phyloP scores from a whole-genome alignment of 2,797 vertebrate species.

The Channallabes apus region DNA sequence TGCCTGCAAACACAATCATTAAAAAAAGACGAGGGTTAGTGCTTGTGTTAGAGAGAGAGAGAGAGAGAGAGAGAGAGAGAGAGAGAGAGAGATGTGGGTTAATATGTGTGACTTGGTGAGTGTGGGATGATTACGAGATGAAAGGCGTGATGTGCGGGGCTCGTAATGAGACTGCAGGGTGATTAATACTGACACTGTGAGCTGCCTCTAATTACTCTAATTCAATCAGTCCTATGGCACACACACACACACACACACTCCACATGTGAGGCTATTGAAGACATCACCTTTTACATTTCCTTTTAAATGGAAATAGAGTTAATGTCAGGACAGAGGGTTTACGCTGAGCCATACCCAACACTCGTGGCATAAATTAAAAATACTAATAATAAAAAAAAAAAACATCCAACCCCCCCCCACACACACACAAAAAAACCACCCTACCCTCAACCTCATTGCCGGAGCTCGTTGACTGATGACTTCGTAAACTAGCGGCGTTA shows the following conservation, averaged over 20 bases:
- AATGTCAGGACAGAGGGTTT: not conserved
- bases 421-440: not conserved
- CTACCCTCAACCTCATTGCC: slow-evolving; percentile 22
- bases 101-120: slow-evolving; percentile 55
- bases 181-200: slow-evolving; percentile 64
- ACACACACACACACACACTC: slow-evolving; percentile 34
- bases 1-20: slow-evolving; percentile 45
- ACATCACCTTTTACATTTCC: not conserved
- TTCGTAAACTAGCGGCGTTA: slow-evolving; percentile 73
- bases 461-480: slow-evolving; percentile 74
- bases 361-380: too few relatives aligned
- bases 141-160: slow-evolving; percentile 50
- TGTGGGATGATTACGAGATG: slow-evolving; percentile 55
- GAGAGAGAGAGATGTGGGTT: slow-evolving; percentile 46
- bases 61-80: slow-evolving; percentile 9
- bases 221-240: slow-evolving; percentile 57
- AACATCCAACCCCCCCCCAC: not conserved
- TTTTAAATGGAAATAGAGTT: not conserved
- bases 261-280: not conserved
- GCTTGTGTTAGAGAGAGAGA: slow-evolving; percentile 37
- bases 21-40: slow-evolving; percentile 20
- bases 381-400: too few relatives aligned
- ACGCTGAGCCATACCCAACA: not conserved
- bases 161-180: slow-evolving; percentile 60
- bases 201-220: slow-evolving; percentile 62